These are phyloP conservation scores for Amphipoea oculea DNA, from an alignment of 2,888 invertebrate genomes.

Conservation along the genomic window DNA sequence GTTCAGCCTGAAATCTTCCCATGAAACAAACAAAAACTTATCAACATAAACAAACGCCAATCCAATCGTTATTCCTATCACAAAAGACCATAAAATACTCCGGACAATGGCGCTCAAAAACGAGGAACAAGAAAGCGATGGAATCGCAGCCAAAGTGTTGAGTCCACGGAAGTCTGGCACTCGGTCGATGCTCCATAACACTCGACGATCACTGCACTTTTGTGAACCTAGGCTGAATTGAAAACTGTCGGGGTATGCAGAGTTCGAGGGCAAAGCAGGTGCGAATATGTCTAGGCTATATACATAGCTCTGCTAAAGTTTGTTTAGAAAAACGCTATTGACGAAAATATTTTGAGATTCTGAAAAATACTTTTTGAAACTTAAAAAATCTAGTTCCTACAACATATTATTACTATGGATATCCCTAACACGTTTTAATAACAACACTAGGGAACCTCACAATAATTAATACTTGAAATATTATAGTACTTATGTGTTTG, in stretches of 20 bases:
- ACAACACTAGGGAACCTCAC: too few species aligned
- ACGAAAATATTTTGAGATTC: background rate
- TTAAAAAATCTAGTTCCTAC: background rate
- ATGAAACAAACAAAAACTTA: background rate
- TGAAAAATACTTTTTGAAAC: background rate
- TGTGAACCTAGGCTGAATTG: conserved; percentile 43
- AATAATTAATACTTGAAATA: background rate
- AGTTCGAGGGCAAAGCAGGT: conserved; percentile 3
- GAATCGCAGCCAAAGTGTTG: conserved; percentile 69
- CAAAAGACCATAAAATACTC: conserved; percentile 52
- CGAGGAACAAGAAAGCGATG: conserved; percentile 63
- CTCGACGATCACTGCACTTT: conserved; percentile 64
- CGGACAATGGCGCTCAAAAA: conserved; percentile 53
- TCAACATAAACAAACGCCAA: conserved; percentile 7
- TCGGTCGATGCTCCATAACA: conserved; percentile 72
- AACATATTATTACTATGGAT: background rate
- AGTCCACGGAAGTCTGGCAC: conserved; percentile 75
- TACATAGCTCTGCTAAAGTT: too few species aligned
- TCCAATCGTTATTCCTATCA: conserved; percentile 27
- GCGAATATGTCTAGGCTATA: background rate
- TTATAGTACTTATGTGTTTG: background rate
- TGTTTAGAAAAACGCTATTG: background rate
- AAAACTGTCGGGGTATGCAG: conserved; percentile 6
- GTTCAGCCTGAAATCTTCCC: background rate
- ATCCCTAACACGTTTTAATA: background rate